Evolutionary conservation across 2,888 invertebrate genomes (phyloP).

Genomic region (Hyposoter dolosus): DNA sequence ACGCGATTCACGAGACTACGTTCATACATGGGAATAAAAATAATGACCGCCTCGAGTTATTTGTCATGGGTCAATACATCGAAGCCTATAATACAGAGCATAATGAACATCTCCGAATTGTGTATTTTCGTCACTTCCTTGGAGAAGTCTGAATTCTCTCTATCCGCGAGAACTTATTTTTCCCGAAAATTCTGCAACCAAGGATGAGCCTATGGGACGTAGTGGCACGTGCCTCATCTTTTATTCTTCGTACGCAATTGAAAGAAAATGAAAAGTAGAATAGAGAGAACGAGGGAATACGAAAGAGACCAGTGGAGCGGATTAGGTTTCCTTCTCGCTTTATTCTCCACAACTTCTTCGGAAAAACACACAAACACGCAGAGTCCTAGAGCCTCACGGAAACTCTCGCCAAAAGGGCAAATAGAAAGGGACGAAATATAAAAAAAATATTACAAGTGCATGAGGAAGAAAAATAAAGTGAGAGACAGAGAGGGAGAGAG

Average conservation of each 20-base stretch:
- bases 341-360: slow-evolving; percentile 33
- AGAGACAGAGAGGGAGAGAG: too few species aligned
- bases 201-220: neutral
- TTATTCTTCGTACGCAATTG: slow-evolving; percentile 51
- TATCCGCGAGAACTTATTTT: neutral
- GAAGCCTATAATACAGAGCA: slow-evolving; percentile 18
- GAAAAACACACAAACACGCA: neutral
- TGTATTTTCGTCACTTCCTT: neutral
- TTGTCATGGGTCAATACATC: neutral
- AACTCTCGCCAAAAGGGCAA: slow-evolving; percentile 14
- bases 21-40: neutral
- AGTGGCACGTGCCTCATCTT: neutral
- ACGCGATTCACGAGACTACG: too few species aligned
- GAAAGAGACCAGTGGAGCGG: slow-evolving; percentile 22
- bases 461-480: neutral
- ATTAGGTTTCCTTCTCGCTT: slow-evolving; percentile 35
- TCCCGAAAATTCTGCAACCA: slow-evolving; percentile 8
- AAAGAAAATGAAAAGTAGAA: slow-evolving; percentile 29
- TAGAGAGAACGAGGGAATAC: slow-evolving; percentile 19
- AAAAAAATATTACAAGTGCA: neutral
- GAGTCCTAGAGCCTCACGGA: slow-evolving; percentile 22
- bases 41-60: neutral
- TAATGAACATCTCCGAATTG: slow-evolving; percentile 32
- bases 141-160: neutral
- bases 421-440: neutral